Conservation (phyloP, 2,113 vertebrate genomes). For the Hypanus sabinus region DNA sequence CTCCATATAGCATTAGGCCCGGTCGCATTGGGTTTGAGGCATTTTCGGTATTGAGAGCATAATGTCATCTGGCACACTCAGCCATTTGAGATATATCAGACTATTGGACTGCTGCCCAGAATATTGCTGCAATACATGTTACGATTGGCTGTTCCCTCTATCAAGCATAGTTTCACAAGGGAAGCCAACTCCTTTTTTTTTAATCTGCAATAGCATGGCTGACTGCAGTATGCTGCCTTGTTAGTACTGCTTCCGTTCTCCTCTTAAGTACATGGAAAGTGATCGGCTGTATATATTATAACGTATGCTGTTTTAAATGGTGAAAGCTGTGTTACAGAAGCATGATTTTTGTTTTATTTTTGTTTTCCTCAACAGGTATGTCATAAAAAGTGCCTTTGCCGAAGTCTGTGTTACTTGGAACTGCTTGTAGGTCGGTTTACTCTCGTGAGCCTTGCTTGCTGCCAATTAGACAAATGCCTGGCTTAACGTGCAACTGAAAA, state of each 20-base stretch:
- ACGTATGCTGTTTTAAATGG: constrained; percentile 39
- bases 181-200: constrained; percentile 42
- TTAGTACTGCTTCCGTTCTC: constrained; percentile 34
- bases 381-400: constrained; percentile 73
- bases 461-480: constrained; percentile 51
- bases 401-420: constrained; percentile 57
- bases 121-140: constrained; percentile 59
- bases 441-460: constrained; percentile 47
- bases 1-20: constrained; percentile 53
- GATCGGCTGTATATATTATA: constrained; percentile 39
- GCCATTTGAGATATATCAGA: constrained; percentile 65
- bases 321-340: constrained; percentile 25
- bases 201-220: constrained; percentile 41
- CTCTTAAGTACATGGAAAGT: constrained; percentile 29
- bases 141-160: constrained; percentile 51
- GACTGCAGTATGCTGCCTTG: constrained; percentile 47
- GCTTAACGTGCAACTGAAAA: constrained; percentile 50
- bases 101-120: constrained; percentile 69
- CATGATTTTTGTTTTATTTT: constrained; percentile 48
- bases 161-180: constrained; percentile 46
- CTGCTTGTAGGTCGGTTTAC: constrained; percentile 43
- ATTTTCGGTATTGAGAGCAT: constrained; percentile 55
- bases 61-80: constrained; percentile 71
- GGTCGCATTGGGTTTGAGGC: constrained; percentile 58
- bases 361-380: constrained; percentile 59